These are phyloP conservation scores for Volucella inanis DNA, from an alignment of 2,888 invertebrate species.

Conservation along the genomic window DNA sequence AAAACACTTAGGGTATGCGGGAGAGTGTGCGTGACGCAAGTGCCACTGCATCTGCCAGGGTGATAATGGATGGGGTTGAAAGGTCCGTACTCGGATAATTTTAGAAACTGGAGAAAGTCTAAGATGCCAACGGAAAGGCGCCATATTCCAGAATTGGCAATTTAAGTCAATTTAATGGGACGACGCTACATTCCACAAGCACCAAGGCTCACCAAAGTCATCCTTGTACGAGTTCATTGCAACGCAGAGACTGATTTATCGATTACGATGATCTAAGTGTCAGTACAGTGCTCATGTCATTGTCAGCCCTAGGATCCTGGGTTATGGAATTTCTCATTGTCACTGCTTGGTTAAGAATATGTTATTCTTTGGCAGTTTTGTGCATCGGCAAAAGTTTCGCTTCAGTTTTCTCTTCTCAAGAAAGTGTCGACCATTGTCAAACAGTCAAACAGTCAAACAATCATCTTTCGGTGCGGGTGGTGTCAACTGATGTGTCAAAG, in stretches of 20 bases:
- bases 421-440: conserved; percentile 63
- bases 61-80: conserved; percentile 72
- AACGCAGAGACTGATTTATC: conserved; percentile 64
- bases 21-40: conserved; percentile 57
- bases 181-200: conserved; percentile 46
- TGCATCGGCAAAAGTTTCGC: conserved; percentile 37
- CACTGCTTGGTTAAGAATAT: conserved; percentile 30
- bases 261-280: conserved; percentile 65
- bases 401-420: conserved; percentile 39
- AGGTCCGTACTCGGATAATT: conserved; percentile 58
- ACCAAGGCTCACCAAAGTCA: neutral
- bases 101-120: conserved; percentile 71
- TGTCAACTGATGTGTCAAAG: conserved; percentile 74
- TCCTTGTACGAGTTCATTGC: conserved; percentile 8
- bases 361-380: conserved; percentile 59
- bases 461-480: conserved; percentile 35
- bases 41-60: conserved; percentile 44
- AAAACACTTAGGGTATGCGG: conserved; percentile 68
- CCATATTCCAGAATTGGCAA: conserved; percentile 66
- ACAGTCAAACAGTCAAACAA: conserved; percentile 8
- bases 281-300: conserved; percentile 17
- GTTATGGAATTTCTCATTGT: conserved; percentile 58
- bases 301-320: conserved; percentile 30
- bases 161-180: conserved; percentile 65
- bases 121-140: conserved; percentile 29